These are phyloP conservation scores for Bubo blakistoni DNA, from an alignment of 2,113 vertebrate species.

Conservation along the genomic window DNA sequence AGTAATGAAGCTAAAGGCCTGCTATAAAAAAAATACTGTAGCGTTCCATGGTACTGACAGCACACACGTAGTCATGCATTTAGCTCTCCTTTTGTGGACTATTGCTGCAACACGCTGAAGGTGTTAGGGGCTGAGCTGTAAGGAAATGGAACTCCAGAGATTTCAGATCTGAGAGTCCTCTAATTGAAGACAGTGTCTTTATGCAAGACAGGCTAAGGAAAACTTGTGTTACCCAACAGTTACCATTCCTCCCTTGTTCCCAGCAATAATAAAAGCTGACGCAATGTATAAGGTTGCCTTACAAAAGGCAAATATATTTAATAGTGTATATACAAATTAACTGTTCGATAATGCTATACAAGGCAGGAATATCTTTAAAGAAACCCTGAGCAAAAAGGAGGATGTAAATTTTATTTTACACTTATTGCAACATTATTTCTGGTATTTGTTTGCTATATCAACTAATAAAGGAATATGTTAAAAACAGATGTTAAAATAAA, in stretches of 20 bases:
- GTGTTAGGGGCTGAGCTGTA: background rate
- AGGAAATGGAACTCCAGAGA: background rate
- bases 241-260: background rate
- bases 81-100: background rate
- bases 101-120: background rate
- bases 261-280: background rate
- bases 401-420: slow-evolving; percentile 23
- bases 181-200: background rate
- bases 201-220: background rate
- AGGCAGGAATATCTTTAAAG: slow-evolving; percentile 41
- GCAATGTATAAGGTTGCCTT: slow-evolving; percentile 6
- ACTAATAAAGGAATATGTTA: background rate
- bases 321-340: slow-evolving; percentile 47
- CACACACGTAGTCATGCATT: background rate
- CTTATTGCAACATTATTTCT: background rate
- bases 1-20: background rate
- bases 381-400: slow-evolving; percentile 10
- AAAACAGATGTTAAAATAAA: slow-evolving; percentile 38
- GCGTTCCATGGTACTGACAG: background rate
- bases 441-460: background rate
- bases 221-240: background rate
- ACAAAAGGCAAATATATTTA: slow-evolving; percentile 58
- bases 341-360: slow-evolving; percentile 1
- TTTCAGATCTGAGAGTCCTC: background rate
- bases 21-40: background rate